phyloP scores from a whole-genome alignment of 1,140 invertebrate species.

The Mercenaria mercenaria region DNA sequence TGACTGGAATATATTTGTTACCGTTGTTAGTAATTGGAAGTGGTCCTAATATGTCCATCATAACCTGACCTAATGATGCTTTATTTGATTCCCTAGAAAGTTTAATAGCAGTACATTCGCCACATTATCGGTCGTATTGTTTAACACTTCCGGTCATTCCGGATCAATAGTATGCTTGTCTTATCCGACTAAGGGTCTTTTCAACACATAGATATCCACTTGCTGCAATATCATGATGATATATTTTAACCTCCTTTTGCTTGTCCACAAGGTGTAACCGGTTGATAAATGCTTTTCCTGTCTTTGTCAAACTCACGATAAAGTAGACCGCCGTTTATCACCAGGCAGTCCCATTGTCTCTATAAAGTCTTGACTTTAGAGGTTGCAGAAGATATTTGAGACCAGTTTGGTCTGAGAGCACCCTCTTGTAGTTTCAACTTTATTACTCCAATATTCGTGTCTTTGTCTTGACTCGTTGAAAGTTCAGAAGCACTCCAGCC shows the following conservation, averaged over 20 bases:
- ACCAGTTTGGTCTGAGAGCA: too few species aligned
- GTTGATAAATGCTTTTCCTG: not conserved
- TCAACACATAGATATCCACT: not conserved
- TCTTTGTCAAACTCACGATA: not conserved
- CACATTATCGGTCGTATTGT: not conserved
- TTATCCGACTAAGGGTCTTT: not conserved
- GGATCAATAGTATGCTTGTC: constrained; percentile 1
- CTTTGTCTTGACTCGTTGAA: too few species aligned
- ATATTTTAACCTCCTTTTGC: not conserved
- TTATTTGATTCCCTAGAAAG: constrained; percentile 25
- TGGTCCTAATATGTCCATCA: constrained; percentile 61
- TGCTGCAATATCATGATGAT: not conserved
- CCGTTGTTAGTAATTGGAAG: not conserved
- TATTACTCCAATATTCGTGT: too few species aligned
- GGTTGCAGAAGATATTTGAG: too few species aligned
- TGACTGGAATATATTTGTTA: constrained; percentile 25
- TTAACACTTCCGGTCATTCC: not conserved
- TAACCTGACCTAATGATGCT: constrained; percentile 21
- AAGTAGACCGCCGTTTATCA: not conserved
- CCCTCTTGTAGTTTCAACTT: too few species aligned
- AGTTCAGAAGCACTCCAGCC: too few species aligned
- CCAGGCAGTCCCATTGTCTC: constrained; percentile 2
- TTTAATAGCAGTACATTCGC: not conserved
- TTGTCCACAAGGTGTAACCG: not conserved
- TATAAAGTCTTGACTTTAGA: not conserved